Evolutionary conservation across 2,888 invertebrate species (phyloP).

Genomic region (Drosophila leonis): DNA sequence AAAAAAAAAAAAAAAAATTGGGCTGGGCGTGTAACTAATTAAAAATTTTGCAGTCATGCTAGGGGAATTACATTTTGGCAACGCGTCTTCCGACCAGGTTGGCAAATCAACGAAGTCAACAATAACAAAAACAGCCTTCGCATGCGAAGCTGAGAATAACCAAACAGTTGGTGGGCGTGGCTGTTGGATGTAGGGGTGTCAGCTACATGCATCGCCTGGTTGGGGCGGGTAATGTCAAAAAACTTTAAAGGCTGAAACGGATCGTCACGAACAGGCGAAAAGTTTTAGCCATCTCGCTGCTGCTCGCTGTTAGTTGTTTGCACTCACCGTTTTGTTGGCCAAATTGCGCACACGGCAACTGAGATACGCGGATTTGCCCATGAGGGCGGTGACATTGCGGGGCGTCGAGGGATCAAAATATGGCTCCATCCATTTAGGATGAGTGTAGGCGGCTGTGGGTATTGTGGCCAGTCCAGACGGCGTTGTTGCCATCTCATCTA

Average conservation of each 20-base stretch:
- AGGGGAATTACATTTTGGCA: constrained; percentile 75
- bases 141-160: constrained; percentile 24
- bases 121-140: constrained; percentile 14
- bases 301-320: constrained; percentile 4
- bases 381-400: constrained; percentile 92
- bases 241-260: constrained; percentile 66
- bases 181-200: background rate
- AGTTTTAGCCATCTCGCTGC: constrained; percentile 33
- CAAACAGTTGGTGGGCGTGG: constrained; percentile 20
- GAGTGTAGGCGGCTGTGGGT: constrained; percentile 81
- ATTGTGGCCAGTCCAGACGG: constrained; percentile 63
- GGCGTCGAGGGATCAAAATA: constrained; percentile 91
- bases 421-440: constrained; percentile 87
- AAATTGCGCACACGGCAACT: constrained; percentile 85
- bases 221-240: constrained; percentile 43
- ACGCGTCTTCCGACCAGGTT: constrained; percentile 64
- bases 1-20: constrained; percentile 15
- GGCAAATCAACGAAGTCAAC: constrained; percentile 72
- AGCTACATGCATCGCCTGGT: constrained; percentile 3
- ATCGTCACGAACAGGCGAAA: constrained; percentile 54
- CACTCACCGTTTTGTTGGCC: constrained; percentile 85
- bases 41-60: constrained; percentile 79
- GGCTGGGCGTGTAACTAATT: constrained; percentile 65
- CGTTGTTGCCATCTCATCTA: constrained; percentile 77
- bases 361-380: constrained; percentile 89